A percentile compares a stretch with the other conserved stretches of the same genome.
Evolutionary conservation across 2,113 vertebrate genomes (phyloP).

Genomic region (Candoia aspera): DNA sequence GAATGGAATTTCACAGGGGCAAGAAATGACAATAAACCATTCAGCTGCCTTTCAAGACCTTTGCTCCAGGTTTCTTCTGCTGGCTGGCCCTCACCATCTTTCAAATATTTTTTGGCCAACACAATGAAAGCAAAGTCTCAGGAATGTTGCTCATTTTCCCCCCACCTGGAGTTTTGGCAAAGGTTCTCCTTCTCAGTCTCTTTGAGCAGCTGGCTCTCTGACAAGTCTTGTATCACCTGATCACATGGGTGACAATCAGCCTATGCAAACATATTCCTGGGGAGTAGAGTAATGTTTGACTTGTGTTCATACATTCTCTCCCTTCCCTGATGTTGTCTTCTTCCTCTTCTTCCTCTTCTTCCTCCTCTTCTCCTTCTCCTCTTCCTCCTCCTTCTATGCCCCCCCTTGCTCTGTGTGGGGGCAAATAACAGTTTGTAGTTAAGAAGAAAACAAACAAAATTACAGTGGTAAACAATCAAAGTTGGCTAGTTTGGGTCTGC

Average conservation of each 20-base stretch:
- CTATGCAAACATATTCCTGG: constrained; percentile 40
- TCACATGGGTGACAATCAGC: constrained; percentile 49
- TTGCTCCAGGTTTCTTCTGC: constrained; percentile 16
- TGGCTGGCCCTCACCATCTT: neutral
- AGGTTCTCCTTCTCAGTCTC: constrained; percentile 19
- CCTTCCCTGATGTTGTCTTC: constrained; percentile 32
- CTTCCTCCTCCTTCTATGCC: no score
- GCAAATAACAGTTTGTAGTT: constrained; percentile 55
- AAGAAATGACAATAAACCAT: constrained; percentile 33
- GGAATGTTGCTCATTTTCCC: neutral
- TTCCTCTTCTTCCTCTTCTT: neutral
- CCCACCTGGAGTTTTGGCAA: neutral
- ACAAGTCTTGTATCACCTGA: constrained; percentile 3
- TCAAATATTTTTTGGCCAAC: neutral
- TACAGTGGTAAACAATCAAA: constrained; percentile 45
- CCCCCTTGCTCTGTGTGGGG: no score
- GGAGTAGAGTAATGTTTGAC: constrained; percentile 51
- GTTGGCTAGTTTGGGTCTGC: constrained; percentile 56
- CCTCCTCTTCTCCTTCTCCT: neutral
- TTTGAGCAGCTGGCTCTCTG: neutral
- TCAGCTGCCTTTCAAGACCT: constrained; percentile 10
- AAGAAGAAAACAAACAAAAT: constrained; percentile 61
- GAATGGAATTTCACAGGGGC: constrained; percentile 28
- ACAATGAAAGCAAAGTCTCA: constrained; percentile 22
- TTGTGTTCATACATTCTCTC: constrained; percentile 49